Conservation (phyloP, 2,113 vertebrate genomes). For the Chaenogobius annularis region DNA sequence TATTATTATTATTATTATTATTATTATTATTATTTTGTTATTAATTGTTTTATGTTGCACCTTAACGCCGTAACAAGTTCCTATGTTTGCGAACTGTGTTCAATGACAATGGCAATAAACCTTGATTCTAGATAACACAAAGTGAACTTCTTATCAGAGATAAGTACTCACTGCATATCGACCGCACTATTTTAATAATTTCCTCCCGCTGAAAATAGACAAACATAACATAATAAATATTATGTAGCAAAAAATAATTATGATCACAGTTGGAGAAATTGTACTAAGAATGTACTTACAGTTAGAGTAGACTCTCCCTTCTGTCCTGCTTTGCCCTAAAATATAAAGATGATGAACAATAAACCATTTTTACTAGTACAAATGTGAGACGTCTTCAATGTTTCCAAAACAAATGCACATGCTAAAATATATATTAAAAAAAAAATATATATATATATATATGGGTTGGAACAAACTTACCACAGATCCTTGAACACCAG, state of each 20-base stretch:
- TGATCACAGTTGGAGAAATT: background rate
- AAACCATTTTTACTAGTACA: conserved; percentile 9
- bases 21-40: too few species aligned
- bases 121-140: background rate
- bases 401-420: background rate
- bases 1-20: too few species aligned
- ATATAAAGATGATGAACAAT: too few species aligned
- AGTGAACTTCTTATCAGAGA: background rate
- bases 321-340: conserved; percentile 78
- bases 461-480: too few species aligned
- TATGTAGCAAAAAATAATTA: background rate
- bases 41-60: too few species aligned
- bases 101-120: too few species aligned
- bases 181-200: conserved; percentile 83
- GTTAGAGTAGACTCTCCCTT: conserved; percentile 86
- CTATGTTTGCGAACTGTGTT: too few species aligned
- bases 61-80: too few species aligned
- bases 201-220: conserved; percentile 80
- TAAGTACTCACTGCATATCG: conserved; percentile 86
- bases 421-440: background rate
- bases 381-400: background rate
- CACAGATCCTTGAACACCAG: conserved; percentile 73
- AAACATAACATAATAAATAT: background rate
- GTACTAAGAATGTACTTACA: conserved; percentile 71
- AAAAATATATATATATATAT: too few species aligned